These are phyloP conservation scores for Triplophysa yarkandensis DNA, from an alignment of 2,797 vertebrate species.

Conservation along the genomic window DNA sequence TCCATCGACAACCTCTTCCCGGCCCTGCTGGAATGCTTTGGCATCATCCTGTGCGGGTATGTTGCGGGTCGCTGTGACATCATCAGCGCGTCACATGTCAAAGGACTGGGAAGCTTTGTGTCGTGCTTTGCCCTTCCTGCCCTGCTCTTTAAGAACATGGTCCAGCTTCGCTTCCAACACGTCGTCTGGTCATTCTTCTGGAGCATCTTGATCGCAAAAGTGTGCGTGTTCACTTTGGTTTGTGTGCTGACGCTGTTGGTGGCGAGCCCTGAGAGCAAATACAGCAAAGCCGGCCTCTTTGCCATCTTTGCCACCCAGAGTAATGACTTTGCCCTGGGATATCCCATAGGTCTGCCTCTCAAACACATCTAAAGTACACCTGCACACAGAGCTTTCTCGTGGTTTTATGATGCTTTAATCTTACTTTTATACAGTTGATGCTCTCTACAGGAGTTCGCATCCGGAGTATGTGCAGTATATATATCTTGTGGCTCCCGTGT, in stretches of 20 bases:
- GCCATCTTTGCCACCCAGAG: constrained; percentile 98
- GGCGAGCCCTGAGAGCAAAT: constrained; percentile 84
- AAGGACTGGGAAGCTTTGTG: constrained; percentile 93
- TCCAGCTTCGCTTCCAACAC: constrained; percentile 88
- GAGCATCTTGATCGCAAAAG: constrained; percentile 92
- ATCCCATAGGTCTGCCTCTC: constrained; percentile 85
- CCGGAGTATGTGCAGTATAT: constrained; percentile 97
- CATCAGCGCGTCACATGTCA: constrained; percentile 87
- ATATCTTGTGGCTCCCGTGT: constrained; percentile 95
- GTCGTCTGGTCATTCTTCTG: constrained; percentile 95
- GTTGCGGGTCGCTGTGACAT: constrained; percentile 88
- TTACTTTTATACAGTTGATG: constrained; percentile 65
- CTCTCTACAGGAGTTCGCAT: constrained; percentile 80
- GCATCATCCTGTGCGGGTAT: constrained; percentile 95
- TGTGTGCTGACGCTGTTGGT: constrained; percentile 89
- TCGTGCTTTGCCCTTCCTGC: constrained; percentile 96
- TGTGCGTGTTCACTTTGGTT: constrained; percentile 88
- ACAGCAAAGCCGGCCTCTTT: constrained; percentile 93
- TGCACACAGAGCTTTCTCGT: background rate
- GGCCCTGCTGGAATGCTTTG: constrained; percentile 93
- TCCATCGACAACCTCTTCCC: constrained; percentile 93
- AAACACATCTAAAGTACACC: background rate
- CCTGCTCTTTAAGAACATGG: constrained; percentile 97
- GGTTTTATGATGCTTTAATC: background rate
- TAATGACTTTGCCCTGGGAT: constrained; percentile 97